These are phyloP conservation scores for Uropsilus gracilis DNA, from an alignment of 2,113 vertebrate species.

Conservation along the genomic window DNA sequence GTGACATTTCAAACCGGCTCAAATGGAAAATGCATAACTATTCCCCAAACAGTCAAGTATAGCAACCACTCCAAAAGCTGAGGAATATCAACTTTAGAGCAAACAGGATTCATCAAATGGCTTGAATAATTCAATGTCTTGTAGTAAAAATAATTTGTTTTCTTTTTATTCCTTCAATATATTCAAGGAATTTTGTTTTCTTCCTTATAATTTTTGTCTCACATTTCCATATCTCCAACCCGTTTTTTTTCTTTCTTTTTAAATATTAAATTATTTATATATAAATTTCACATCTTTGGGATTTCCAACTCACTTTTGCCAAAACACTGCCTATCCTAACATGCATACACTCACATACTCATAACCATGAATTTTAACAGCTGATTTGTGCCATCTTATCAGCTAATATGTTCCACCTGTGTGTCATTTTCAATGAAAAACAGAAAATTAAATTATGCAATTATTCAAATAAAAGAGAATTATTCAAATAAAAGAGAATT, in stretches of 20 bases:
- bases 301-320: too few relatives aligned
- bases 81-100: neutral
- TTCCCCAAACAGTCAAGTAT: neutral
- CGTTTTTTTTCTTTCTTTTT: too few relatives aligned
- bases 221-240: neutral
- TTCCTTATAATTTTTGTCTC: neutral
- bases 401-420: neutral
- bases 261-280: too few relatives aligned
- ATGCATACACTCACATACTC: neutral
- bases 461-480: neutral
- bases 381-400: neutral
- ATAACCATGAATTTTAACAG: neutral
- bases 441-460: neutral
- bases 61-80: neutral
- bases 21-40: slow-evolving; percentile 33
- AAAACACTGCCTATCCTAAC: neutral
- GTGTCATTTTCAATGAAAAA: neutral
- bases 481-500: neutral
- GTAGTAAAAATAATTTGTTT: neutral
- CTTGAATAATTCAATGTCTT: neutral
- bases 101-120: neutral
- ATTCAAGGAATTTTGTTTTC: slow-evolving; percentile 4
- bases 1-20: slow-evolving; percentile 34
- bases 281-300: too few relatives aligned
- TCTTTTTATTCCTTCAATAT: neutral